Conservation (phyloP, 1,140 invertebrate species). For the Calosoma granatense region DNA sequence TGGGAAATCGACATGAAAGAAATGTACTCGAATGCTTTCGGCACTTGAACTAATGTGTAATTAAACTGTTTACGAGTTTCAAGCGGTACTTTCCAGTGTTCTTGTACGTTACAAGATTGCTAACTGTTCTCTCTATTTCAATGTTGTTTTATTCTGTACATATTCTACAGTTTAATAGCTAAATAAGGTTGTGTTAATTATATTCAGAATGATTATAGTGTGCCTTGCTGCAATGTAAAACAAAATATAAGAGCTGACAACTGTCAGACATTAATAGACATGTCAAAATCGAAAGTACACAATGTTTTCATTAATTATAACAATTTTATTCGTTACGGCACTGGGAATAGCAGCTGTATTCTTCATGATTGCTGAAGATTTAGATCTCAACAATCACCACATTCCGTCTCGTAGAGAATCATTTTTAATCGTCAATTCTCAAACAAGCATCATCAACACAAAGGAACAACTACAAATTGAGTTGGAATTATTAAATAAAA, state of each 20-base stretch:
- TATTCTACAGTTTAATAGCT: too few species aligned
- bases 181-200: too few species aligned
- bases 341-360: background rate
- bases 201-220: too few species aligned
- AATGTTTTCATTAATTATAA: background rate
- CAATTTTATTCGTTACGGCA: background rate
- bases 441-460: too few species aligned
- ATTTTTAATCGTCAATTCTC: too few species aligned
- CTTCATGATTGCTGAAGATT: background rate
- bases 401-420: too few species aligned
- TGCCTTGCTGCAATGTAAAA: too few species aligned
- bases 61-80: background rate
- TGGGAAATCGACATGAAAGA: background rate
- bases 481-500: background rate
- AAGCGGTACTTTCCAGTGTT: background rate
- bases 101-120: background rate
- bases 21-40: background rate
- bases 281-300: background rate
- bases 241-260: too few species aligned
- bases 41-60: background rate
- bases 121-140: too few species aligned
- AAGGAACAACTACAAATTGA: background rate
- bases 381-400: background rate
- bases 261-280: too few species aligned
- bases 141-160: too few species aligned